Evolutionary conservation across 2,888 invertebrate genomes (phyloP), one percentile per base, ranked within the genome.

Genomic region (Saturnia japonica): DNA sequence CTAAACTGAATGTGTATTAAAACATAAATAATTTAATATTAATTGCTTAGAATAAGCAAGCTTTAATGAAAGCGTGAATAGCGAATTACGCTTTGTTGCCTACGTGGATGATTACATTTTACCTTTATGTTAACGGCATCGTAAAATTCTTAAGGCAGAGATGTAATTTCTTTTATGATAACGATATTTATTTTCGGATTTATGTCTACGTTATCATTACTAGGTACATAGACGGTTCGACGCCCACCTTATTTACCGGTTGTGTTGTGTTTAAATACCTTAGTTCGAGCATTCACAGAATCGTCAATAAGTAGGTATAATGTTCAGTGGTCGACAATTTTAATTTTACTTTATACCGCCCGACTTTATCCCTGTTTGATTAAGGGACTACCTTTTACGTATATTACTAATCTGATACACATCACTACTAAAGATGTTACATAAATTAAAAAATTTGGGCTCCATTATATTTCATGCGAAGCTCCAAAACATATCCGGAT

Each of bases 101-200:
- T 66, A 25, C 51, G 34, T 47, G 19, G 34, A 69, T 69, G 60
- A 43, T 42, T 64, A 47, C n/a, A 45, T 47, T 47, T n/a, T 40
- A 22, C 42, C 54, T 60, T 60, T 60, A 16, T 40, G 28, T 70
- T 51, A 51, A 70, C 66, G 66, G 51, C 40, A 62, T 70, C 64
- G 51, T 70, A 66, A 70, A 51, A 51, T 40, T 22, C 16, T 66
- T 22, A 51, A 66, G 64, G 51, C 25, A 40, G 22, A 51, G 42
- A 70, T 70, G 25, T 47, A 40, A 70, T 70, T 51, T 51, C 16
- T 68, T 70, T 70, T 70, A 66, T 70, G 64, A 66, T 70, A 64
- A 66, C 66, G n/a, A n/a, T 28, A 66, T 70, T 70, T 70, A 40
- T 66, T 66, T 70, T 70, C 16, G 66, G 19, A 51, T 66, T 70